Percentiles rank a stretch among this genome's conserved stretches.
Evolutionary conservation across 2,888 invertebrate genomes (phyloP).

Genomic region (Lepidonotus clava): DNA sequence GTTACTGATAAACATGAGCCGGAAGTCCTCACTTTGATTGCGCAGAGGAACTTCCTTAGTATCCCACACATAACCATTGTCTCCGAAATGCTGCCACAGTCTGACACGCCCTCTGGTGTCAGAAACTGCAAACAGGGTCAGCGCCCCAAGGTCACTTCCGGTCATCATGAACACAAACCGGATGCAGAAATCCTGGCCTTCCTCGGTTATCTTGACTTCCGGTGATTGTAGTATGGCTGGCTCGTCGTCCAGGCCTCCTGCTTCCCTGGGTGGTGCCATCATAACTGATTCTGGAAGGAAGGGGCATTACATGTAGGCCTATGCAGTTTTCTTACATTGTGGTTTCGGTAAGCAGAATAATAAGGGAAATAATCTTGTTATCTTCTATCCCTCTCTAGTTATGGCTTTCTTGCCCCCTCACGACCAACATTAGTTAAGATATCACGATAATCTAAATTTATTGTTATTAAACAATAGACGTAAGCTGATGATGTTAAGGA

Average conservation of each 20-base stretch:
- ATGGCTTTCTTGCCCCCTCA: too few relatives aligned
- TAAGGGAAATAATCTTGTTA: too few relatives aligned
- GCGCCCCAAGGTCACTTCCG: constrained; percentile 14
- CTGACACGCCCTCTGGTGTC: not conserved
- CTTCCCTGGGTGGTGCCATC: not conserved
- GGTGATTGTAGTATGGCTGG: not conserved
- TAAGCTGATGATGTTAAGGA: too few relatives aligned
- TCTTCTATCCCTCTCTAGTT: too few relatives aligned
- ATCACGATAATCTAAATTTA: too few relatives aligned
- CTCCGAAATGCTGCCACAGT: constrained; percentile 17
- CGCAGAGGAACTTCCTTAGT: not conserved
- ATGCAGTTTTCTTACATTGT: too few relatives aligned
- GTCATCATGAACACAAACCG: constrained; percentile 10
- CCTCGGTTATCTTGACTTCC: not conserved
- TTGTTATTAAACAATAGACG: too few relatives aligned
- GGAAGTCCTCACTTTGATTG: not conserved
- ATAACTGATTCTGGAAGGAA: not conserved
- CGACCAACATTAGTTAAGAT: too few relatives aligned
- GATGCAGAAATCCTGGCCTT: not conserved
- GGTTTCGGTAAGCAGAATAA: too few relatives aligned
- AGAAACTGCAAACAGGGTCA: not conserved
- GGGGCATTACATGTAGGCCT: too few relatives aligned
- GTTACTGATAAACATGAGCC: constrained; percentile 7
- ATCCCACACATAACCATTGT: constrained; percentile 8
- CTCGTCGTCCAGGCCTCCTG: not conserved